phyloP scores from a whole-genome alignment of 2,888 invertebrate genomes.

The Leptinotarsa tumamoca region DNA sequence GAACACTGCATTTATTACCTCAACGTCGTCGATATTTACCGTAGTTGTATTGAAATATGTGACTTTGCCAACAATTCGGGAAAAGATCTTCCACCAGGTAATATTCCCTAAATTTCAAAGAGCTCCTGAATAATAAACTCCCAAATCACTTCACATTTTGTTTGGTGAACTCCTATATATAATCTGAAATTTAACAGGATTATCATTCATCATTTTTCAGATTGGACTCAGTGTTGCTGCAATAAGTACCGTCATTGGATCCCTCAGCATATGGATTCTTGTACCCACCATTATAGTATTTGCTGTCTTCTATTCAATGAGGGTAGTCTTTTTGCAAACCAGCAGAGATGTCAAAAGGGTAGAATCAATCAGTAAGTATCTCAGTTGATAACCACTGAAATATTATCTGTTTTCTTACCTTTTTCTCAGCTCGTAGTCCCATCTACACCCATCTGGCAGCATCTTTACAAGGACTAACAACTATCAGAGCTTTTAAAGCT shows the following conservation, averaged over 20 bases:
- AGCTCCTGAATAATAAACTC: too few species aligned
- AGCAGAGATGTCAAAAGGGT: conserved; percentile 80
- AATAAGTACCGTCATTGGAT: conserved; percentile 77
- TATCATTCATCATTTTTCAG: conserved; percentile 63
- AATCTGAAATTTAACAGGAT: too few species aligned
- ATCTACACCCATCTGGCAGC: conserved; percentile 62
- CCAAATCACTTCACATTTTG: too few species aligned
- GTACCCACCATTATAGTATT: conserved; percentile 76
- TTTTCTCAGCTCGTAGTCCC: conserved; percentile 60
- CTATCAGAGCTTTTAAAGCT: conserved; percentile 61
- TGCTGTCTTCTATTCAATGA: conserved; percentile 73
- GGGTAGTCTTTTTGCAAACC: conserved; percentile 78
- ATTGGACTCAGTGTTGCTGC: conserved; percentile 76
- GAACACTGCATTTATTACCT: too few species aligned
- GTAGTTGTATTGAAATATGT: too few species aligned
- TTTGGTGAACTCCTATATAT: too few species aligned
- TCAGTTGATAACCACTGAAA: not conserved
- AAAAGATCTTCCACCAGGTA: too few species aligned
- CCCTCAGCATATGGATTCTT: conserved; percentile 78
- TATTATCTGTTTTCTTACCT: not conserved
- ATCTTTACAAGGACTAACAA: conserved; percentile 62
- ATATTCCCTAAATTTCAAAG: too few species aligned
- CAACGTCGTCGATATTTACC: too few species aligned
- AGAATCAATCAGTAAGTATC: conserved; percentile 75
- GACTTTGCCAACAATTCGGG: too few species aligned